Evolutionary conservation across 2,888 invertebrate species (phyloP).

Genomic region (Andrena dorsata): DNA sequence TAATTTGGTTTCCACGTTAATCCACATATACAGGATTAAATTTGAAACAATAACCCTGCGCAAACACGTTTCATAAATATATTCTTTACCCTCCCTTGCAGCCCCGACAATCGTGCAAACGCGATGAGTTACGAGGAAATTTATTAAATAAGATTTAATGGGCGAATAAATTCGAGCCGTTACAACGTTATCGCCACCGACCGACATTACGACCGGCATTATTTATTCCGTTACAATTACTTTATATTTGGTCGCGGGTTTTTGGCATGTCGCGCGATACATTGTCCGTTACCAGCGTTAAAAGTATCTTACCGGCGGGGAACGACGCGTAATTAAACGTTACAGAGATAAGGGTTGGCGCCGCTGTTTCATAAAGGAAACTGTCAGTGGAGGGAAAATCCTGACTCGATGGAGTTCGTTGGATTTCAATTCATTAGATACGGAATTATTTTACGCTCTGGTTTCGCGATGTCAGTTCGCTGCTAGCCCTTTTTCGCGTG

Average conservation of each 20-base stretch:
- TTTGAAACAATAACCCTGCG: background rate
- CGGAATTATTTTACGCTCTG: background rate
- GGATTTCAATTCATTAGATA: background rate
- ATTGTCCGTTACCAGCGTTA: background rate
- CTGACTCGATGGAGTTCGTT: background rate
- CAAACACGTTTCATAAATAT: background rate
- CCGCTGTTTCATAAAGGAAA: constrained; percentile 1
- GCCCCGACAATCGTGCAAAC: background rate
- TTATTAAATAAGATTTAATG: constrained; percentile 10
- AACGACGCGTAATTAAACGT: background rate
- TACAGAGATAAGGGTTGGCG: background rate
- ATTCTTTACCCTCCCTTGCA: background rate
- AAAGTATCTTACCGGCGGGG: background rate
- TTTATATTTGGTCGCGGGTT: background rate
- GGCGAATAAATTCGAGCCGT: background rate
- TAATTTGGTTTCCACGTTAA: no score
- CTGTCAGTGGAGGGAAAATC: background rate
- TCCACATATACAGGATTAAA: background rate
- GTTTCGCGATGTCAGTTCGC: background rate
- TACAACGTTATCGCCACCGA: background rate
- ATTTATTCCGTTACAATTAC: background rate
- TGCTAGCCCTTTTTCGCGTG: no score
- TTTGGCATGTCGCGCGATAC: background rate
- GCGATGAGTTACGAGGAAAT: background rate
- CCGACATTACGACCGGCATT: background rate